Evolutionary conservation across 2,888 invertebrate species (phyloP).

Genomic region (Onchidella celtica): DNA sequence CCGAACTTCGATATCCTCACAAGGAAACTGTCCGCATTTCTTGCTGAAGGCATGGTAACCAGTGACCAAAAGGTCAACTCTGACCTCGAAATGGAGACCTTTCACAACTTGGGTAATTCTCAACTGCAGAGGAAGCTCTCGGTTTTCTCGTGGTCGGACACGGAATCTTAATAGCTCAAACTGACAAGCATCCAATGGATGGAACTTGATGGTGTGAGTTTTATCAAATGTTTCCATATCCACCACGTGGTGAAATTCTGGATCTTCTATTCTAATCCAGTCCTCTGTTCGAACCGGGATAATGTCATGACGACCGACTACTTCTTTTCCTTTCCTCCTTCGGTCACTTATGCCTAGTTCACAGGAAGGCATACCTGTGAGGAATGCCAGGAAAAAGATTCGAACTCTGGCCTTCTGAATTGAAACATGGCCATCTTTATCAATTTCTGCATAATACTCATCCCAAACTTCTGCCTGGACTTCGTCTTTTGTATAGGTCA

Average conservation of each 20-base stretch:
- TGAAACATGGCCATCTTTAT: slow-evolving; percentile 75
- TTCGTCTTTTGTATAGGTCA: slow-evolving; percentile 80
- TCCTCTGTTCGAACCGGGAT: slow-evolving; percentile 96
- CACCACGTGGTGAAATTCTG: slow-evolving; percentile 96
- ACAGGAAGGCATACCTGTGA: slow-evolving; percentile 95
- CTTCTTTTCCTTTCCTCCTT: slow-evolving; percentile 98
- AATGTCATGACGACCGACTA: slow-evolving; percentile 99
- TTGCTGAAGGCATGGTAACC: slow-evolving; percentile 97
- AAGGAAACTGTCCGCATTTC: slow-evolving; percentile 90
- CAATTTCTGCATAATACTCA: slow-evolving; percentile 78
- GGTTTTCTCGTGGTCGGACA: slow-evolving; percentile 86
- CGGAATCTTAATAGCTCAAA: slow-evolving; percentile 98
- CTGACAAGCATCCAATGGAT: slow-evolving; percentile 98
- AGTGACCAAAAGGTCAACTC: slow-evolving; percentile 97
- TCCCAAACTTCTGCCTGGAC: slow-evolving; percentile 79
- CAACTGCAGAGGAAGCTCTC: slow-evolving; percentile 97
- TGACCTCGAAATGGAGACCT: slow-evolving; percentile 90
- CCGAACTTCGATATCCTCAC: slow-evolving; percentile 90
- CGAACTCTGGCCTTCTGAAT: slow-evolving; percentile 95
- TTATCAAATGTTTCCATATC: slow-evolving; percentile 93
- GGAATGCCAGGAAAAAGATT: slow-evolving; percentile 96
- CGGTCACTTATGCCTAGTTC: slow-evolving; percentile 99
- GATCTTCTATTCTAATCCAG: slow-evolving; percentile 97
- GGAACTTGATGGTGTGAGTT: slow-evolving; percentile 80
- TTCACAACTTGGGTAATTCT: slow-evolving; percentile 87